Evolutionary conservation across 2,113 vertebrate species (phyloP).

Genomic region (Catharus bicknelli): DNA sequence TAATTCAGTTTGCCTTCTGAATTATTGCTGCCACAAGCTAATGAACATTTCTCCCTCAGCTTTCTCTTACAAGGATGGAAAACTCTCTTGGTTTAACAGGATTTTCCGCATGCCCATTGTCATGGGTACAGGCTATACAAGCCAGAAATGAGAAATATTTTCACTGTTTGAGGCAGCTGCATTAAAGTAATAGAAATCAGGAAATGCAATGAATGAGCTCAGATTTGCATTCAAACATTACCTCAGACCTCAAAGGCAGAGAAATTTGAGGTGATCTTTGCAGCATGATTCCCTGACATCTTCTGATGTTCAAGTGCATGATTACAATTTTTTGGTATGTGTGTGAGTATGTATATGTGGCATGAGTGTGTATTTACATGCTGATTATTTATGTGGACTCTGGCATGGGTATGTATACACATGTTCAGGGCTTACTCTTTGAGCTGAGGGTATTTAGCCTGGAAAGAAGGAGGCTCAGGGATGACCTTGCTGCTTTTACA

Average conservation of each 20-base stretch:
- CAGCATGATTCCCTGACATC: background rate
- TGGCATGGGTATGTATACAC: background rate
- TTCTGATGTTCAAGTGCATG: background rate
- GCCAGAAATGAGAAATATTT: background rate
- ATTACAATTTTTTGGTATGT: background rate
- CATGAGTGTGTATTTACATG: background rate
- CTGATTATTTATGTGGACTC: background rate
- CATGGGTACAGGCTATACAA: background rate
- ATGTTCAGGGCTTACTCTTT: background rate
- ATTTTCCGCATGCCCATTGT: background rate
- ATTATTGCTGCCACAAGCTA: conserved; percentile 8
- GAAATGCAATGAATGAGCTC: background rate
- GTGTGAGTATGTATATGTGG: background rate
- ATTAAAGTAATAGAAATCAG: background rate
- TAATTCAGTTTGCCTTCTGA: background rate
- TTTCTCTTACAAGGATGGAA: background rate
- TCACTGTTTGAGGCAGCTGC: background rate
- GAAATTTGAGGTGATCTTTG: background rate
- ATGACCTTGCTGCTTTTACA: background rate
- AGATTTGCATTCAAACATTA: background rate
- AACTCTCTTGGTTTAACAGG: background rate
- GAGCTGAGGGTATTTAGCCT: background rate
- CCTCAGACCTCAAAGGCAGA: background rate
- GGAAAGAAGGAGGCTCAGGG: background rate
- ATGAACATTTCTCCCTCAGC: background rate